These are phyloP conservation scores for Chymomyza fuscimana DNA, from an alignment of 2,888 invertebrate genomes.

Conservation along the genomic window DNA sequence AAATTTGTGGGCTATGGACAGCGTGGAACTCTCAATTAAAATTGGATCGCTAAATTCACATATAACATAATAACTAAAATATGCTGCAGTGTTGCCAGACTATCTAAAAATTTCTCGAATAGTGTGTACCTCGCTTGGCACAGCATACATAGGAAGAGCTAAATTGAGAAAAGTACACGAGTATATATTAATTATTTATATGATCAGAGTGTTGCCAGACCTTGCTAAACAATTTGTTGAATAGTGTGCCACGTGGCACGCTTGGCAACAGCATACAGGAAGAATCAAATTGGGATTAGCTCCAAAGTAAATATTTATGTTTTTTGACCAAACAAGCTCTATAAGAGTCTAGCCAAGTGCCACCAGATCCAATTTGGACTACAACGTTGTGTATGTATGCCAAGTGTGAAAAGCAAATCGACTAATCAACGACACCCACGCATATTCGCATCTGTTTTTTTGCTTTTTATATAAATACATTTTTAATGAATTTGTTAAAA, in stretches of 20 bases:
- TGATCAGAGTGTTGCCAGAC: neutral
- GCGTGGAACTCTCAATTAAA: too few species aligned
- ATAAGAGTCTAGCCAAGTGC: neutral
- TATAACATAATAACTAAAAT: too few species aligned
- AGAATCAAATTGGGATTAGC: neutral
- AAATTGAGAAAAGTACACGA: too few species aligned
- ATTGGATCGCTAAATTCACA: too few species aligned
- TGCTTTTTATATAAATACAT: neutral
- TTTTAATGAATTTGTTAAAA: constrained; percentile 21
- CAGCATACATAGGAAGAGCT: too few species aligned
- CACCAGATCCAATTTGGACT: neutral
- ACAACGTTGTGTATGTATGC: neutral
- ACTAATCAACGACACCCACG: constrained; percentile 49
- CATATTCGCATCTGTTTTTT: constrained; percentile 34
- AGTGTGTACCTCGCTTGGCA: too few species aligned
- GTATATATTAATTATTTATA: too few species aligned
- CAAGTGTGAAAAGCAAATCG: constrained; percentile 49
- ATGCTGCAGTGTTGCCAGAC: too few species aligned
- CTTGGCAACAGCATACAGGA: neutral
- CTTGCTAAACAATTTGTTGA: neutral
- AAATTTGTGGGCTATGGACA: too few species aligned
- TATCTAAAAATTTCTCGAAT: too few species aligned
- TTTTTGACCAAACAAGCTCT: neutral
- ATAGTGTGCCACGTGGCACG: neutral
- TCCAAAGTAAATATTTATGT: constrained; percentile 10